Evolutionary conservation across 2,113 vertebrate genomes (phyloP), one percentile per base, ranked within the genome.

Genomic region (Probosciger aterrimus): DNA sequence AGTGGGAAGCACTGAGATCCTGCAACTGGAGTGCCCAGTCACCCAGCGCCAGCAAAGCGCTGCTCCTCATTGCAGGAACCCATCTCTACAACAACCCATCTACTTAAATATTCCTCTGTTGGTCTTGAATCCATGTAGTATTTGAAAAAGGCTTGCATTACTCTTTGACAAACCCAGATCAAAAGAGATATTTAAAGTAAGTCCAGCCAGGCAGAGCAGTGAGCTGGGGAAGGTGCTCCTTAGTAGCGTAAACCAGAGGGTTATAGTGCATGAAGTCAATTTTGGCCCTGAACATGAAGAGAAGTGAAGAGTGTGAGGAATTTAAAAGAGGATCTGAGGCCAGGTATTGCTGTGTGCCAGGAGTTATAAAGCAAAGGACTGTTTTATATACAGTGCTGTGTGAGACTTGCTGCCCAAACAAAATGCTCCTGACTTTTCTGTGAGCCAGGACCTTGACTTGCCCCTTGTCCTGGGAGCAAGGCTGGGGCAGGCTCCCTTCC

Each of bases 311-410:
- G 57, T 25, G 65, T 78, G 80, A 89, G 70, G 86, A 82, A 93
- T 88, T 88, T 79, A 49, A 80, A 91, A 95, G 71, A 68, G n/a
- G n/a, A 35, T 53, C 30, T n/a, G 75, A 96, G 91, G 87, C 84
- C 78, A 85, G 75, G 84, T 65, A 41, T 39, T 92, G 57, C 39
- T 57, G 31, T 52, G 63, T 89, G 92, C 63, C 78, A 82, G 64
- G 37, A 92, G 62, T 28, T 65, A 8, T 65, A 87, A 87, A 94
- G 70, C 33, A 41, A 62, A 49, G 30, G 47, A 18, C 62, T 60
- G 4, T 52, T 68, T 76, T 22, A 11, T 28, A 8, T 11, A 19
- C 16, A 16, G 52, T 3, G 31, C 68, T 68, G 41, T 31, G 25
- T 5, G 64, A 81, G 33, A 8, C 46, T 74, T 0, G 0, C 53